These are phyloP conservation scores for Rhea pennata DNA, from an alignment of 2,113 vertebrate genomes.

Conservation along the genomic window DNA sequence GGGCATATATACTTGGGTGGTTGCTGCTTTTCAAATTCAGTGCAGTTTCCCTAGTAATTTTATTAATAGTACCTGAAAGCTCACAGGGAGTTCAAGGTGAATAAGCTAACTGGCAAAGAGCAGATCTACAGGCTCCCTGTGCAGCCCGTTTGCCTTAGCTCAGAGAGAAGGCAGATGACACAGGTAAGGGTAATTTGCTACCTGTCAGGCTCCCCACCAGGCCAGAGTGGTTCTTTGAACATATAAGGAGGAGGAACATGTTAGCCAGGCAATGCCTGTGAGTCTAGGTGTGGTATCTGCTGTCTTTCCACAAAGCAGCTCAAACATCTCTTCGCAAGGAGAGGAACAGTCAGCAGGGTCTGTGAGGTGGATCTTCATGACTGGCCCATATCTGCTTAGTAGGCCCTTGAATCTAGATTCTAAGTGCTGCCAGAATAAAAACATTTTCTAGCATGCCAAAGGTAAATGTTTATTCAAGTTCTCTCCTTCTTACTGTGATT, in stretches of 20 bases:
- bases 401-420: neutral
- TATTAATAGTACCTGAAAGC: neutral
- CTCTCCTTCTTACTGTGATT: neutral
- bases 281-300: rapidly evolving
- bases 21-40: neutral
- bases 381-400: too few species aligned
- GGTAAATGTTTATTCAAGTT: neutral
- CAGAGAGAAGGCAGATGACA: neutral
- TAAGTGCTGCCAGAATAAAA: neutral
- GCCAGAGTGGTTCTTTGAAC: neutral
- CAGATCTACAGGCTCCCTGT: neutral
- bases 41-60: conserved; percentile 28
- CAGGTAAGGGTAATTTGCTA: neutral
- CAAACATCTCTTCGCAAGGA: neutral
- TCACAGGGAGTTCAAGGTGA: neutral
- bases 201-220: rapidly evolving
- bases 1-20: neutral
- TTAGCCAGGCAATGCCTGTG: neutral
- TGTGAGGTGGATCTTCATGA: neutral
- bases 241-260: neutral
- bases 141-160: neutral
- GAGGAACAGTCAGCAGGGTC: neutral
- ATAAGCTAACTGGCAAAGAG: neutral
- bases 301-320: neutral
- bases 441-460: neutral